Conservation (phyloP, 2,888 invertebrate species). For the Habrosyne pyritoides region DNA sequence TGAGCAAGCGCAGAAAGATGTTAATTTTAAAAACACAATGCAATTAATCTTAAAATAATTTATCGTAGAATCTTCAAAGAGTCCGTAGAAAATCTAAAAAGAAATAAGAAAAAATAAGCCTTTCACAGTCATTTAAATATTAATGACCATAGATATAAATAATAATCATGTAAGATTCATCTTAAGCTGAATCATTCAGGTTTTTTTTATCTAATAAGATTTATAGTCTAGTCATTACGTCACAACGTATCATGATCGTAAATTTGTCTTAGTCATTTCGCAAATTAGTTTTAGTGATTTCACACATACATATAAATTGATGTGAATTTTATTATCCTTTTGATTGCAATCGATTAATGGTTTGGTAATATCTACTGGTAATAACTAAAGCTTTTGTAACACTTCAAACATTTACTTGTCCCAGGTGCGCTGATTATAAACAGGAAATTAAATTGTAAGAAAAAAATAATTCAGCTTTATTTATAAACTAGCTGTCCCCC, state of each 20-base stretch:
- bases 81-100: too few species aligned
- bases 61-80: too few species aligned
- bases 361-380: background rate
- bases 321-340: background rate
- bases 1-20: too few species aligned
- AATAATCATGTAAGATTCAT: background rate
- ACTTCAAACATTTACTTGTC: too few species aligned
- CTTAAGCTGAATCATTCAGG: constrained; percentile 1
- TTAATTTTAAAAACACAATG: too few species aligned
- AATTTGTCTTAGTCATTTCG: constrained; percentile 2
- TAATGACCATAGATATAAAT: background rate
- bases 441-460: too few species aligned
- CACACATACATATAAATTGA: background rate
- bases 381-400: background rate
- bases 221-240: background rate
- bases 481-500: too few species aligned
- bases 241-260: background rate
- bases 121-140: background rate
- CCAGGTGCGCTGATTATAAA: too few species aligned
- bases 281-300: constrained; percentile 1
- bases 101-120: background rate
- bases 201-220: background rate
- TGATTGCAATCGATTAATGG: background rate
- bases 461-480: background rate
- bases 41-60: too few species aligned